These are phyloP conservation scores for Lophura nycthemera DNA, from an alignment of 2,113 vertebrate genomes.

Conservation along the genomic window DNA sequence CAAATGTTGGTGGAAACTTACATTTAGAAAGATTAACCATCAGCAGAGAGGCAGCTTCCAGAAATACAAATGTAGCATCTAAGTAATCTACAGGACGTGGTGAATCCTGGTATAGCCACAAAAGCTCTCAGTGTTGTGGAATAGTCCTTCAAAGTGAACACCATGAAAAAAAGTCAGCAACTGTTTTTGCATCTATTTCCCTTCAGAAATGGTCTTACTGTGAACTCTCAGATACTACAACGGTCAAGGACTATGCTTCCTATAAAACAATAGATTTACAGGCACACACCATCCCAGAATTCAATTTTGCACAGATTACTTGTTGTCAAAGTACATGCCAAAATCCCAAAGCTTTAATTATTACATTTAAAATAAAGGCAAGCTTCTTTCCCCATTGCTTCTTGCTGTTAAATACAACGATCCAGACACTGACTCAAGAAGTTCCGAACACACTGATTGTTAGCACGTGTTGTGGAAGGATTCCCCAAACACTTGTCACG, in stretches of 20 bases:
- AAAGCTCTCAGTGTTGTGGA: background rate
- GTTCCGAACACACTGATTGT: background rate
- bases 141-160: constrained; percentile 5
- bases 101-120: background rate
- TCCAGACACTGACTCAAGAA: background rate
- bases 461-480: background rate
- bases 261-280: background rate
- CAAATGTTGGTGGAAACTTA: background rate
- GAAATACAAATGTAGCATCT: background rate
- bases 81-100: background rate
- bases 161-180: background rate
- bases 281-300: background rate
- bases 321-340: background rate
- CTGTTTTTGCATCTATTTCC: background rate
- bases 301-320: background rate
- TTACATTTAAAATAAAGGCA: background rate
- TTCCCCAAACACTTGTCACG: background rate
- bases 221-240: background rate
- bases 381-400: background rate
- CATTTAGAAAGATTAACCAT: background rate
- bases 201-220: background rate
- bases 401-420: background rate
- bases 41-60: background rate
- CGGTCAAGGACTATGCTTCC: background rate
- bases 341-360: background rate